A percentile compares a stretch with the other conserved stretches of the same genome.
These are phyloP conservation scores for Lagria hirta DNA, from an alignment of 2,888 invertebrate genomes.

Conservation along the genomic window DNA sequence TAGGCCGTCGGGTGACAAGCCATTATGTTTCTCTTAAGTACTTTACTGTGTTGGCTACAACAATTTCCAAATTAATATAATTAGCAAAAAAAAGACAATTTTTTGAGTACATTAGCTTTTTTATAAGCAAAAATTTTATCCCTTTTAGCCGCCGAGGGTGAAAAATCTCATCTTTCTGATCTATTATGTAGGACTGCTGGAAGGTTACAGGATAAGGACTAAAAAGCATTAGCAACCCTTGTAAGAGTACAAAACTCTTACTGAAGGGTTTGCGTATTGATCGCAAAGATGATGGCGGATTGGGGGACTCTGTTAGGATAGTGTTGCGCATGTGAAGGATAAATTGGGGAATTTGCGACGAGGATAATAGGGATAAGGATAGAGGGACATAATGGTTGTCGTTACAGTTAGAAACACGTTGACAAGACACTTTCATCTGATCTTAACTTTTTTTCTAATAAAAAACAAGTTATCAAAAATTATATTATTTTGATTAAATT, in stretches of 20 bases:
- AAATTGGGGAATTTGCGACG: constrained; percentile 15
- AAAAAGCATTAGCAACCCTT: constrained; percentile 23
- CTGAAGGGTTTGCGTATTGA: constrained; percentile 39
- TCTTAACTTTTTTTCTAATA: too few species aligned
- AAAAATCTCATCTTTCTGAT: constrained; percentile 26
- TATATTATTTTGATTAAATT: too few species aligned
- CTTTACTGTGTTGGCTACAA: constrained; percentile 40
- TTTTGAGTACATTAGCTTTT: not conserved
- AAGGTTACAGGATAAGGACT: constrained; percentile 25
- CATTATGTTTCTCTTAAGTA: constrained; percentile 45
- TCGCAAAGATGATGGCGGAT: constrained; percentile 37
- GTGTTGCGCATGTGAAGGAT: constrained; percentile 26
- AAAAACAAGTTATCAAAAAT: too few species aligned
- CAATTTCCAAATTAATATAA: not conserved
- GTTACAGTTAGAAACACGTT: too few species aligned
- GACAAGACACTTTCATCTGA: too few species aligned
- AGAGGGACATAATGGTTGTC: constrained; percentile 40
- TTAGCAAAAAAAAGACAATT: not conserved
- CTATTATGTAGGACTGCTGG: constrained; percentile 28
- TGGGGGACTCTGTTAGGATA: constrained; percentile 31
- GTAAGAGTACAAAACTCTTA: constrained; percentile 19
- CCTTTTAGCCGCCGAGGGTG: constrained; percentile 1
- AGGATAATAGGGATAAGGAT: constrained; percentile 30
- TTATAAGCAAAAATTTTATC: not conserved
- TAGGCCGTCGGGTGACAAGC: constrained; percentile 41